These are phyloP conservation scores for Microtus richardsoni DNA, from an alignment of 2,113 vertebrate species.

Conservation along the genomic window DNA sequence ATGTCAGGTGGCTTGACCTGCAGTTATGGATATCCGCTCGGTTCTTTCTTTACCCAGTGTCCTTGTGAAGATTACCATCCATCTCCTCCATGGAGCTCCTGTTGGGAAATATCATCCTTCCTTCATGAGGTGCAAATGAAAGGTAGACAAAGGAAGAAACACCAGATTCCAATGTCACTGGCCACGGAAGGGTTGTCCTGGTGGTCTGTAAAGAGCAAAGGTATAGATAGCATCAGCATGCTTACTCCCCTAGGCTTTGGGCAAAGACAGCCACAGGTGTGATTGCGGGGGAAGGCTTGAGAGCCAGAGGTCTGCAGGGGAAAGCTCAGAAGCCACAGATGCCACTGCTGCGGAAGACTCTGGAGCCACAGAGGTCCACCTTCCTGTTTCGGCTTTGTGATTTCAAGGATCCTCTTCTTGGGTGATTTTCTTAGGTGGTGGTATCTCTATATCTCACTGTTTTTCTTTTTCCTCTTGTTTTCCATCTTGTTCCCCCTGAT, in stretches of 20 bases:
- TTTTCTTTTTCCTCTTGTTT: neutral
- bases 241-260: slow-evolving; percentile 17
- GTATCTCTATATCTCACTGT: slow-evolving; percentile 62
- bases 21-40: fast-evolving
- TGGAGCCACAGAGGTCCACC: fast-evolving
- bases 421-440: slow-evolving; percentile 63
- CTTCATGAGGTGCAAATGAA: slow-evolving; percentile 63
- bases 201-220: neutral
- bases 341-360: no score
- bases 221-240: slow-evolving; percentile 61
- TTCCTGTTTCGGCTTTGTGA: fast-evolving
- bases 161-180: neutral
- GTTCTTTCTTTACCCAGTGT: fast-evolving
- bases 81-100: neutral
- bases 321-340: neutral
- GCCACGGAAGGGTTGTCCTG: slow-evolving; percentile 47
- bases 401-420: slow-evolving; percentile 55
- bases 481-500: slow-evolving; percentile 21
- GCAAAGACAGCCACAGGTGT: fast-evolving
- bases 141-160: slow-evolving; percentile 54
- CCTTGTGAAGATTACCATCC: fast-evolving
- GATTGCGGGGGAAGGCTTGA: fast-evolving
- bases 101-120: neutral
- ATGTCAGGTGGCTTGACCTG: neutral
- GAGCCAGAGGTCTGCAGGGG: fast-evolving